Evolutionary conservation across 2,113 vertebrate species (phyloP), one percentile per base, ranked within the genome.

Genomic region (Mormyrus lacerda): DNA sequence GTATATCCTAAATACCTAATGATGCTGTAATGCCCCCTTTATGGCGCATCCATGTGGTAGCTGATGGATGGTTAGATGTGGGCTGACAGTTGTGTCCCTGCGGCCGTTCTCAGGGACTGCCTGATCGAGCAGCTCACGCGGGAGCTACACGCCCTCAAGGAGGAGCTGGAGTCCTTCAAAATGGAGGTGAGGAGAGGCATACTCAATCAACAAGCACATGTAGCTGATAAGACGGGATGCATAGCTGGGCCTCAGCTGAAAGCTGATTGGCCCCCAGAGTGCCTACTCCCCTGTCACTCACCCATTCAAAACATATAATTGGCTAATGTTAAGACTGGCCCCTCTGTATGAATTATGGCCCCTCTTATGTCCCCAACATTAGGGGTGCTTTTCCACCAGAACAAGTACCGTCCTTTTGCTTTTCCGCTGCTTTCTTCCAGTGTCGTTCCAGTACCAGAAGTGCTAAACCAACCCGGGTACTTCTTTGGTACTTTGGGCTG

Each of bases 71-170:
- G 48, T 53, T 17, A 53, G 48, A 17, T 39, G 3, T 31, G 8
- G 9, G 10, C 24, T 85, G 24, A 85, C 21, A 4, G 3, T n/a
- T 53, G 47, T 53, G 27, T 69, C 61, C 61, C 11, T 13, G 4
- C 21, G 21, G 47, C 73, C 21, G 51, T 86, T 89, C 31, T 58
- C 94, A 99, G 98, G 95, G 98, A 99, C 90, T 95, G 95, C 85
- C 91, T 99, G 90, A 99, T 99, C 0, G 96, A 98, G 85, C 97
- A 96, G 89, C 95, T 99, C 58, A 97, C 97, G 0, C 91, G 93
- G 88, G 98, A 99, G 92, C 96, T 98, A 6, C 90, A 96, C 53
- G 93, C 93, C 2, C 95, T 99, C 47, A 98, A 97, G 88, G 97
- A 97, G 24, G 98, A 98, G 93, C 94, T 99, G 91, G 97, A 97